Base-by-base conservation (phyloP, 2,888 invertebrate genomes). In the Cepaea hortensis region DNA sequence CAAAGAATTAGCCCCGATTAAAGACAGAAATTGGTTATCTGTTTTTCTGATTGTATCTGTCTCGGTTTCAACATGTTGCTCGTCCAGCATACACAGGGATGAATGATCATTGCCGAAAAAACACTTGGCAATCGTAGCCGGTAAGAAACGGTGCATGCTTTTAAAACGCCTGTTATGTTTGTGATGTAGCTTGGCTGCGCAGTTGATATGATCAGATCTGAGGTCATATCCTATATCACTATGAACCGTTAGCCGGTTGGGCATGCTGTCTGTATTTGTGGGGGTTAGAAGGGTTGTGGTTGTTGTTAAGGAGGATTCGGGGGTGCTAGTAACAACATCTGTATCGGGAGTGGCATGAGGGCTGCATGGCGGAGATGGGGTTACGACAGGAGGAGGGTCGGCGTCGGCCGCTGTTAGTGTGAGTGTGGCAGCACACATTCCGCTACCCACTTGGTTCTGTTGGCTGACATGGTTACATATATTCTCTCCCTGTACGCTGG, bases 391-490 rank as follows among this genome's bases (percentile, higher is more conserved):
- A n/a, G n/a, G 35, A 68, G 75, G 76, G 18, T 15, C n/a, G 13
- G 75, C 76, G 15, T 35, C n/a, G 65, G 55, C 7, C 18, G 75
- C n/a, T 23, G 81, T 7, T 20, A 48, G 13, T 23, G 68, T 72
- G 13, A n/a, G 20, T 23, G 68, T 76, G 55, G 82, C 86, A 3
- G 65, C 62, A 62, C 77, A 50, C 18, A 70, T 9, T n/a, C 62
- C 55, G 20, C 77, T 68, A 65, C 76, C 85, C 70, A 61, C 85
- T 23, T 62, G 62, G 48, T 85, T 62, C 20, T 35, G 4, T 18
- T 68, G 23, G 84, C 20, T 79, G n/a, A 87, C 79, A 48, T 87
- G 87, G 46, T 87, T 87, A 73, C 84, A 87, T 13, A 84, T 3
- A 79, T 79, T 79, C 18, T 79, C 79, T 20, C 35, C n/a, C 3